Conservation (phyloP, 2,797 vertebrate species). For the Otolemur crassicaudatus region DNA sequence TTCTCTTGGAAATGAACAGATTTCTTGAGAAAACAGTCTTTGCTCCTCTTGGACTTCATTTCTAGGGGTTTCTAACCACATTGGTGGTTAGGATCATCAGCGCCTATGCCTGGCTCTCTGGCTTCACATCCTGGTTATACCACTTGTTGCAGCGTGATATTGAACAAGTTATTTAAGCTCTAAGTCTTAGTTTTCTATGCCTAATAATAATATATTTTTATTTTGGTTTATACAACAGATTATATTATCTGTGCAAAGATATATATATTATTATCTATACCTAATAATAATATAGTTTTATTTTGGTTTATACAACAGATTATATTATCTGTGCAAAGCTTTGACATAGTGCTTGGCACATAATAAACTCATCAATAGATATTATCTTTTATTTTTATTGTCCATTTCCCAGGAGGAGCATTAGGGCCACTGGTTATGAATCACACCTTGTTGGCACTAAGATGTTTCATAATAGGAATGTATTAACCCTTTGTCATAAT, state of each 20-base stretch:
- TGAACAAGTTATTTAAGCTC: neutral
- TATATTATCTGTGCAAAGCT: neutral
- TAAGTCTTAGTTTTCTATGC: neutral
- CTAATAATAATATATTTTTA: neutral
- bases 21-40: neutral
- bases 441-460: neutral
- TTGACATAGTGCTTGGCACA: neutral
- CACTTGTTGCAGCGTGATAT: neutral
- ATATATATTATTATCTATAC: neutral
- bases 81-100: neutral
- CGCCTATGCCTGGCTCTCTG: neutral
- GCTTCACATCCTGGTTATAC: neutral
- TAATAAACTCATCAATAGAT: neutral
- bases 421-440: neutral
- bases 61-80: neutral
- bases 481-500: neutral
- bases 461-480: neutral
- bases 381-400: conserved; percentile 20
- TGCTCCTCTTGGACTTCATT: neutral
- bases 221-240: neutral
- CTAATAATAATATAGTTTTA: neutral
- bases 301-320: neutral
- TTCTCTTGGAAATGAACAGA: neutral
- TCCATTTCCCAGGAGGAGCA: neutral
- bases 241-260: neutral